phyloP scores from a whole-genome alignment of 2,888 invertebrate species.

The Hydraecia micacea region DNA sequence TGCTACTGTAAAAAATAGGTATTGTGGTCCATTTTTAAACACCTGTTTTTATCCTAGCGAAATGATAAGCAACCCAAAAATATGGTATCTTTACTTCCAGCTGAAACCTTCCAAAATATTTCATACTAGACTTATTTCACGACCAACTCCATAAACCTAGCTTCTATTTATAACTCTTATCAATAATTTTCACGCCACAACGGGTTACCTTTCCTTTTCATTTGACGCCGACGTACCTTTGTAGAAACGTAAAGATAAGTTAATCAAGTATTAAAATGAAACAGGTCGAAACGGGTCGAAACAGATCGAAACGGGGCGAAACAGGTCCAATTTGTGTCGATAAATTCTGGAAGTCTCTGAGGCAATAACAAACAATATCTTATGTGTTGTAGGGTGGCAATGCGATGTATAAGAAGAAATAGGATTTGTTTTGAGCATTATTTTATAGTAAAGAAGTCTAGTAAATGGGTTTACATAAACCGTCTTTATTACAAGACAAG shows the following conservation, averaged over 20 bases:
- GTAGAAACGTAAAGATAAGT: conserved; percentile 64
- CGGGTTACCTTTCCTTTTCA: conserved; percentile 48
- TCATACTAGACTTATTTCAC: conserved; percentile 18
- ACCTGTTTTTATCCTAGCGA: background rate
- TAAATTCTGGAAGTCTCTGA: conserved; percentile 73
- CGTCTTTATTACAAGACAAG: background rate
- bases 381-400: conserved; percentile 48
- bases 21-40: background rate
- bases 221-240: conserved; percentile 25
- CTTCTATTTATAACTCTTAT: conserved; percentile 36
- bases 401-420: background rate
- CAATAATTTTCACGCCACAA: conserved; percentile 46
- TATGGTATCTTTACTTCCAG: conserved; percentile 12
- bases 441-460: background rate
- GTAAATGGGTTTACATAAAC: background rate
- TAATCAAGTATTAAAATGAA: conserved; percentile 76
- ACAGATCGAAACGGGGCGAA: conserved; percentile 36
- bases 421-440: background rate
- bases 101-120: conserved; percentile 14
- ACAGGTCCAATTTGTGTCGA: conserved; percentile 72
- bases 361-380: conserved; percentile 81
- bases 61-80: background rate
- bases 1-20: background rate
- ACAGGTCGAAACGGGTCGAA: conserved; percentile 66
- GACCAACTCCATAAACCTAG: conserved; percentile 14